Base-by-base conservation (phyloP, 2,113 vertebrate species). In the Hypanus sabinus region DNA sequence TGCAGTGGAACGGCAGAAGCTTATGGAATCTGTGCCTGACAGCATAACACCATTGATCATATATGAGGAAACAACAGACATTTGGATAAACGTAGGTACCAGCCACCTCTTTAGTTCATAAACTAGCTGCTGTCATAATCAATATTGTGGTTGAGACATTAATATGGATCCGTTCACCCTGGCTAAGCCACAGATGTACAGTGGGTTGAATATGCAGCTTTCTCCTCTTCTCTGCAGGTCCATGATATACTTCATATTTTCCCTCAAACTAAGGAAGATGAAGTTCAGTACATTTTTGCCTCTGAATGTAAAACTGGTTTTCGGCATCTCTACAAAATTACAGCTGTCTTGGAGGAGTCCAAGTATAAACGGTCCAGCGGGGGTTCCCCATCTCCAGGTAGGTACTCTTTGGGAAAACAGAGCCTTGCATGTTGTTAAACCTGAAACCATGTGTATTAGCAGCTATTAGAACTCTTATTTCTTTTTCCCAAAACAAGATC, bases 241-340 rank as follows among this genome's bases (percentile, higher is more conserved):
- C 97, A 97, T 62, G 97, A 98, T 94, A 97, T 98, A 95, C 97
- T 98, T 95, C 94, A 97, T 93, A 96, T 97, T 94, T 97, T 98
- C 83, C 97, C 96, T 94, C 97, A 98, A 96, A 96, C 95, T 93
- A 96, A 93, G 0, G 96, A 97, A 81, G 97, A 97, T 94, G 96
- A 97, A 94, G 96, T 98, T 85, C 96, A 97, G 94, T 98, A 97
- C 95, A 97, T 98, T 95, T 97, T 97, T 95, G 97, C 97, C 94
- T 97, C 97, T 0, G 97, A 98, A 95, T 97, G 97, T 96, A 97
- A 97, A 95, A 98, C 97, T 0, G 97, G 97, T 71, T 98, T 97
- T 94, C 96, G 97, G 90, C 97, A 98, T 94, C 95, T 98, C 0
- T 97, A 97, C 96, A 97, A 96, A 95, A 95, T 97, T 94, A 96